A percentile compares a stretch with the other conserved stretches of the same genome.
These are phyloP conservation scores for Junco hyemalis DNA, from an alignment of 2,113 vertebrate genomes.

Conservation along the genomic window DNA sequence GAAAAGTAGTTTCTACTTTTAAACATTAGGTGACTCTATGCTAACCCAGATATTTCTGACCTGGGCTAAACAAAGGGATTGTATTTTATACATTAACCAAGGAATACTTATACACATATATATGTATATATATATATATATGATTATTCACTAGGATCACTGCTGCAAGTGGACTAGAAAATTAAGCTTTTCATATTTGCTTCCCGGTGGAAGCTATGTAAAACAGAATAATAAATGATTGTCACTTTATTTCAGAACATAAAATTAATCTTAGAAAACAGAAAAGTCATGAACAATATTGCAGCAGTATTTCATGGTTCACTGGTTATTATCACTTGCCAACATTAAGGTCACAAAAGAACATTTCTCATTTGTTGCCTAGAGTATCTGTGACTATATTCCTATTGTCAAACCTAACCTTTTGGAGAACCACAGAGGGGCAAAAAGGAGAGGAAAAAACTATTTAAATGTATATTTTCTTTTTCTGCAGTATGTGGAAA, in stretches of 20 bases:
- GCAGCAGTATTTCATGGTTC: constrained; percentile 66
- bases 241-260: constrained; percentile 70
- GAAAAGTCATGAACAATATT: constrained; percentile 64
- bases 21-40: not conserved
- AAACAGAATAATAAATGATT: constrained; percentile 78
- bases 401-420: constrained; percentile 64
- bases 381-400: constrained; percentile 45
- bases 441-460: not conserved
- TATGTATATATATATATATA: not conserved
- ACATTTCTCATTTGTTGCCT: constrained; percentile 56
- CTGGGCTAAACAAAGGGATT: constrained; percentile 20
- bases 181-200: constrained; percentile 71
- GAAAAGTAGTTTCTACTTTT: not conserved
- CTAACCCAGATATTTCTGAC: not conserved
- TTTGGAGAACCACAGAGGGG: constrained; percentile 34
- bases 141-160: constrained; percentile 40
- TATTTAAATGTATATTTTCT: not conserved
- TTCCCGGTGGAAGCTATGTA: constrained; percentile 66
- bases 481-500: constrained; percentile 17
- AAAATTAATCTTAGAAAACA: constrained; percentile 74
- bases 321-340: constrained; percentile 61
- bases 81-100: constrained; percentile 39
- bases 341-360: constrained; percentile 68
- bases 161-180: constrained; percentile 70
- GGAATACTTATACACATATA: constrained; percentile 21